These are phyloP conservation scores for Epiblema foenella DNA, from an alignment of 2,888 invertebrate species.

Conservation along the genomic window DNA sequence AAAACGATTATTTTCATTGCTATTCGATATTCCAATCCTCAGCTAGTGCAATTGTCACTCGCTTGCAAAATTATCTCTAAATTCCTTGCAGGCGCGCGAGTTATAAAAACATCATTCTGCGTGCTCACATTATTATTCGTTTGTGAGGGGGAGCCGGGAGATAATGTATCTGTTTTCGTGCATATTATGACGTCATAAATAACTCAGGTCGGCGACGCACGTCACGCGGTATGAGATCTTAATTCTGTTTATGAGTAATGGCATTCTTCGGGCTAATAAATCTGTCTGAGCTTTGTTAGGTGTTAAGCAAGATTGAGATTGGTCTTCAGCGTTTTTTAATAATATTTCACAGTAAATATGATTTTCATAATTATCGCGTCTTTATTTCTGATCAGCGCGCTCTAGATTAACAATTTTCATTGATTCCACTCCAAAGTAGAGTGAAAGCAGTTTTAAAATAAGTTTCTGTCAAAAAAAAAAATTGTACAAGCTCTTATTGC, in stretches of 20 bases:
- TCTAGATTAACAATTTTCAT: no score
- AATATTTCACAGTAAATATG: background rate
- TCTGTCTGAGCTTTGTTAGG: constrained; percentile 24
- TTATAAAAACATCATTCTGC: constrained; percentile 39
- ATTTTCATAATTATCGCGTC: background rate
- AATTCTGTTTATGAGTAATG: constrained; percentile 41
- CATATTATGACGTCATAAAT: constrained; percentile 44
- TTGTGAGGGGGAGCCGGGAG: constrained; percentile 32
- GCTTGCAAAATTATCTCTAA: constrained; percentile 30
- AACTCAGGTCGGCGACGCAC: constrained; percentile 36
- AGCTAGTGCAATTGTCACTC: constrained; percentile 22
- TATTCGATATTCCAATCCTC: constrained; percentile 6
- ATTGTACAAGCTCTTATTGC: no score
- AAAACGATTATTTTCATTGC: background rate
- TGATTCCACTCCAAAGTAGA: no score
- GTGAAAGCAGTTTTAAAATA: no score
- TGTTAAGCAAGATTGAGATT: constrained; percentile 3
- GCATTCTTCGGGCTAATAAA: constrained; percentile 35
- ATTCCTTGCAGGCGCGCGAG: constrained; percentile 23
- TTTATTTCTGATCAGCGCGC: background rate
- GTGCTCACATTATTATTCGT: constrained; percentile 43
- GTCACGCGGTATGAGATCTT: constrained; percentile 41
- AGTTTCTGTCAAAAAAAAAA: no score
- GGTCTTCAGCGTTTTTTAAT: background rate
- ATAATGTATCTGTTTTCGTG: constrained; percentile 45